Evolutionary conservation across 2,888 invertebrate genomes (phyloP), one percentile per base, ranked within the genome.

Genomic region (Lithosia quadra): DNA sequence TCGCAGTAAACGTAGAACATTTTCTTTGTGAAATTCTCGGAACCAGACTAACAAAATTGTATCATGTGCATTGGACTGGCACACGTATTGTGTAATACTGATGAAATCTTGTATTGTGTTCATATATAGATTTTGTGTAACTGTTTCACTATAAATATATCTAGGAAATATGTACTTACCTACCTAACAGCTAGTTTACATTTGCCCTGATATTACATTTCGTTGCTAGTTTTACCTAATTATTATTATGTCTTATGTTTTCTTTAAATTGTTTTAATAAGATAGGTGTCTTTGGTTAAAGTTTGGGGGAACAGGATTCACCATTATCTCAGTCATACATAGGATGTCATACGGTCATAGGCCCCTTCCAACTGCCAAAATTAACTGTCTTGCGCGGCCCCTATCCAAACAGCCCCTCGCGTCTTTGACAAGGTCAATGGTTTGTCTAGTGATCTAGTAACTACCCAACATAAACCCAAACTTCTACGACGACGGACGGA

Each of bases 11-110:
- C 36, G 60, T 64, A 68, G 53, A 55, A 74, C 55, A 65, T 60
- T 65, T n/a, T 65, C 49, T 53, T 69, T 69, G 60, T 61, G 57
- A 57, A 58, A n/a, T 80, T 79, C 79, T 57, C 18, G 68, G 81
- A 81, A 77, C 64, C 67, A 69, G 71, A 60, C 43, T 72, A 68
- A 70, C 63, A 62, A 65, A 78, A 73, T 66, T 70, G 72, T 78
- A 60, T 71, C 70, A 68, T 73, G 71, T 67, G 69, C 67, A 67
- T 21, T 56, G 62, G 63, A 33, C 28, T 55, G 15, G 28, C 28
- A 43, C 43, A 7, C 49, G 28, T 49, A 43, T 49, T 28, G 62
- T 53, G 53, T 22, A 63, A 55, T 21, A 55, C 9, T 49, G 49
- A 49, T 43, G 39, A 62, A n/a, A 62, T 62, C 22, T 39, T 39